Base-by-base conservation (phyloP, 2,888 invertebrate genomes). In the Arrhopalites spinosus region DNA sequence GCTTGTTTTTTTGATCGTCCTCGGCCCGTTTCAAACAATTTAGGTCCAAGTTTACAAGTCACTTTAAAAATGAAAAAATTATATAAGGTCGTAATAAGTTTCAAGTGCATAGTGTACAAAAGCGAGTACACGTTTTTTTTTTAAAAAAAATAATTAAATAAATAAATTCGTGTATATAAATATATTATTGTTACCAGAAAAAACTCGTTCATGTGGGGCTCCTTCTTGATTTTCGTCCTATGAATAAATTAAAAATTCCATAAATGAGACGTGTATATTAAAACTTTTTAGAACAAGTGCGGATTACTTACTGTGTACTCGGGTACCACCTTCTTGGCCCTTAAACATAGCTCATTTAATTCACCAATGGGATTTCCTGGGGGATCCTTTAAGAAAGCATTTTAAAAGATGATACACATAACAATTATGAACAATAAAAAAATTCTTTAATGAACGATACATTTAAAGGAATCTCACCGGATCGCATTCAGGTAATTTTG, bases 341-440 rank as follows among this genome's bases (percentile, higher is more conserved):
- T 78, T 43, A 79, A 69, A 69, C 82, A 82, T 2, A 81, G 59
- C 53, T 81, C 81, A 75, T 81, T 81, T 36, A 82, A 69, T 69
- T 81, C 81, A 20, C 80, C 81, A n/a, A 82, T 77, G 0, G 82
- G 82, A 74, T 82, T 82, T 45, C 82, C 78, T 25, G 78, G 68
- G n/a, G 80, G 79, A 23, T 82, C 81, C 36, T 36, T 7, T 7
- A 36, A 36, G 36, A n/a, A n/a, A n/a, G n/a, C n/a, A n/a, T n/a
- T n/a, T n/a, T n/a, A n/a, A n/a, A n/a, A n/a, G n/a, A n/a, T n/a
- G n/a, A n/a, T n/a, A n/a, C n/a, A n/a, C n/a, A n/a, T n/a, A n/a
- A n/a, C n/a, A n/a, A n/a, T n/a, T n/a, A n/a, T n/a, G n/a, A n/a
- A n/a, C n/a, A n/a, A n/a, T n/a, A n/a, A n/a, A n/a, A n/a, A n/a